Percentiles rank a stretch among this genome's conserved stretches.
These are phyloP conservation scores for Xestobium rufovillosum DNA, from an alignment of 2,888 invertebrate genomes.

Conservation along the genomic window DNA sequence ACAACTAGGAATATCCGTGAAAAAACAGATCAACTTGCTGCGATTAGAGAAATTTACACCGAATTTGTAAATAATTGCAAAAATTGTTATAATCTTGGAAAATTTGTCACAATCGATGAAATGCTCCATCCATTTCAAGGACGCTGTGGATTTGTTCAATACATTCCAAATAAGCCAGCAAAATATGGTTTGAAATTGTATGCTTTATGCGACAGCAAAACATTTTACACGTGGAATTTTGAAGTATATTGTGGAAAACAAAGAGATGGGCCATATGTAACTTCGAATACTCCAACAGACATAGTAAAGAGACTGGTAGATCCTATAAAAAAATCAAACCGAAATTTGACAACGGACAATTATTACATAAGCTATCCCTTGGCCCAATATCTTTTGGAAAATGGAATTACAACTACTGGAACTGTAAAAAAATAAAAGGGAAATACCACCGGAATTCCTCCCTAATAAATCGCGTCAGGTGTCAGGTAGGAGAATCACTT, in stretches of 20 bases:
- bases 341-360: conserved; percentile 17
- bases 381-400: conserved; percentile 17
- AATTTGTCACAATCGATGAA: conserved; percentile 19
- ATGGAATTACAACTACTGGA: conserved; percentile 19
- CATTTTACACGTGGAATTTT: conserved; percentile 12
- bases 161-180: conserved; percentile 12
- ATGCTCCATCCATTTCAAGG: conserved; percentile 7
- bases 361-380: conserved; percentile 18
- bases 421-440: conserved; percentile 22
- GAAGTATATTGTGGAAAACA: conserved; percentile 18
- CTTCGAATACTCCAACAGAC: conserved; percentile 13
- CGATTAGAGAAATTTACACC: conserved; percentile 11
- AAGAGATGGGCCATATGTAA: conserved; percentile 15
- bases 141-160: conserved; percentile 12
- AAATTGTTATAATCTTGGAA: conserved; percentile 16
- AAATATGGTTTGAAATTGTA: conserved; percentile 8
- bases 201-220: background rate
- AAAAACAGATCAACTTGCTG: conserved; percentile 12
- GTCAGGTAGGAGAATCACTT: background rate
- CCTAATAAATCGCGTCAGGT: conserved; percentile 17
- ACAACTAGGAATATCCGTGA: conserved; percentile 13
- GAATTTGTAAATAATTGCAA: conserved; percentile 15
- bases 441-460: conserved; percentile 27
- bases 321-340: conserved; percentile 11
- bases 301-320: conserved; percentile 14